Evolutionary conservation across 2,888 invertebrate genomes (phyloP), one percentile per base, ranked within the genome.

Genomic region (Harpagoxenus sublaevis): DNA sequence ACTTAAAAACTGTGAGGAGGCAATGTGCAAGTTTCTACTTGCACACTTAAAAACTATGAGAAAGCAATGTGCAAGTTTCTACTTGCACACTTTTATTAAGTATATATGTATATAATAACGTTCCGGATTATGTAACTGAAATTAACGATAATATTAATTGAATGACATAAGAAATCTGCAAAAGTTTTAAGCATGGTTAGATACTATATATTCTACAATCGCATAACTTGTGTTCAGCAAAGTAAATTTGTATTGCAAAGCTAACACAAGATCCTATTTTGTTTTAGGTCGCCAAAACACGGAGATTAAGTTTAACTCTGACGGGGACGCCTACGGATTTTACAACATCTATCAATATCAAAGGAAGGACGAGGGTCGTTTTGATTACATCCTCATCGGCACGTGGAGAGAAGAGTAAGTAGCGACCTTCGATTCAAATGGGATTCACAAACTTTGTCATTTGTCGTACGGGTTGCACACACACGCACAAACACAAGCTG

Each of bases 281-380:
- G 62, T 86, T 90, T 45, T 91, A 96, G 96, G 96, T 77, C 95
- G 95, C 3, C 95, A 96, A 86, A 95, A 95, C 5, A 95, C 96
- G 60, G 94, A 94, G 91, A 96, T 96, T 62, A 95, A 95, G 90
- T 97, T 97, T 94, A 97, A 97, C 94, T 94, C 95, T 57, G 96
- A 97, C 89, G 97, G 97, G 0, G 97, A 97, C 93, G 97, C 97
- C 42, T 96, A 96, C 85, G 97, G 97, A 12, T 96, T 96, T 89
- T 97, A 97, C 94, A 97, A 96, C 92, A 96, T 97, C 88, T 97
- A 96, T 94, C 97, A 97, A 92, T 97, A 96, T 94, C 97, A 97
- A 93, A 95, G 95, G 85, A 95, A 95, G 83, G 91, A 92, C 55
- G 96, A 95, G 48, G 95, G 95, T 42, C 95, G 95, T 90, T 97